A percentile compares a stretch with the other conserved stretches of the same genome.
Evolutionary conservation across 2,888 invertebrate genomes (phyloP).

Genomic region (Nomada fucata): DNA sequence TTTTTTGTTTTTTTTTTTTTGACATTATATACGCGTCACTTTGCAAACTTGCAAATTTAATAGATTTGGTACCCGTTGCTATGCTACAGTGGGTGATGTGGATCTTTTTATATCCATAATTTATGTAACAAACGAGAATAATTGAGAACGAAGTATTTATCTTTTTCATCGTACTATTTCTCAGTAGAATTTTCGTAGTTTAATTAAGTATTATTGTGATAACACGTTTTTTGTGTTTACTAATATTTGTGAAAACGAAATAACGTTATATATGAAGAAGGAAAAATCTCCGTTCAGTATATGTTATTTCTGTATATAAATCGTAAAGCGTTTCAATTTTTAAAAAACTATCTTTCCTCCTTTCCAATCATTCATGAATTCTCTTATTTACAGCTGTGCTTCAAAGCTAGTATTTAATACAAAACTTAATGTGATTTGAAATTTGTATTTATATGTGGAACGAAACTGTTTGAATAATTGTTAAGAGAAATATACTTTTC

Average conservation of each 20-base stretch:
- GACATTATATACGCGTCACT: not conserved
- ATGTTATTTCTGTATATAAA: constrained; percentile 6
- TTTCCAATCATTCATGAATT: constrained; percentile 2
- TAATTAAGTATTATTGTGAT: constrained; percentile 50
- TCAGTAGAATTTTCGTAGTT: constrained; percentile 20
- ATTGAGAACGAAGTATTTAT: constrained; percentile 8
- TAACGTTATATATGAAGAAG: not conserved
- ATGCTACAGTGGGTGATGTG: constrained; percentile 6
- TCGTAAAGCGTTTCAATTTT: constrained; percentile 6
- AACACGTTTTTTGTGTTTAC: constrained; percentile 26
- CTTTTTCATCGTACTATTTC: constrained; percentile 30
- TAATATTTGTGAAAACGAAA: constrained; percentile 16
- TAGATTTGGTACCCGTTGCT: constrained; percentile 20
- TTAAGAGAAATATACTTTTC: constrained; percentile 61
- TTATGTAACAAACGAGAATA: constrained; percentile 17
- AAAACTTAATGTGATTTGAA: constrained; percentile 48
- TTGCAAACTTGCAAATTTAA: not conserved
- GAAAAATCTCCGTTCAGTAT: constrained; percentile 12
- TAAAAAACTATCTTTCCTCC: not conserved
- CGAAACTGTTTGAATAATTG: constrained; percentile 48
- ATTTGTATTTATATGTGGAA: constrained; percentile 50
- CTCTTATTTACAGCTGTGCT: constrained; percentile 32
- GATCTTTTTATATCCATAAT: constrained; percentile 33
- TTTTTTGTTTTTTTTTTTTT: not conserved
- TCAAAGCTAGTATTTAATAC: constrained; percentile 40